Evolutionary conservation across 2,888 invertebrate species (phyloP).

Genomic region (Argyra leucocephala): DNA sequence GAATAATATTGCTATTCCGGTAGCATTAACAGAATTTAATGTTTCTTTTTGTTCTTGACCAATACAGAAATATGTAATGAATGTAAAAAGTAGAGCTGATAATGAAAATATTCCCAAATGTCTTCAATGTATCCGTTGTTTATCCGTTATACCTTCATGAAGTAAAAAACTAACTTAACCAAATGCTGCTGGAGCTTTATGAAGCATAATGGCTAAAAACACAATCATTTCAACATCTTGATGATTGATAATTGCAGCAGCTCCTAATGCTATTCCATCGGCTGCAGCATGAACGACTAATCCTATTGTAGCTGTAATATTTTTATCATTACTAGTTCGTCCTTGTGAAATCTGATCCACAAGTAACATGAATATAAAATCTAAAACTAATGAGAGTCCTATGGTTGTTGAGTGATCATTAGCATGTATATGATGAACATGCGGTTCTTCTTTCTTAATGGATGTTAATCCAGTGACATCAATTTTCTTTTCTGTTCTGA

Average conservation of each 20-base stretch:
- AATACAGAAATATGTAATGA: constrained; percentile 87
- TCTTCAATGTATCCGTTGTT: constrained; percentile 68
- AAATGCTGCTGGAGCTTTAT: constrained; percentile 98
- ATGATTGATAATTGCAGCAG: constrained; percentile 92
- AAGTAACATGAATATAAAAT: constrained; percentile 95
- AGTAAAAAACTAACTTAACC: constrained; percentile 94
- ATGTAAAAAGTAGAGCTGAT: constrained; percentile 80
- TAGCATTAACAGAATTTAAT: constrained; percentile 79
- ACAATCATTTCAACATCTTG: constrained; percentile 95
- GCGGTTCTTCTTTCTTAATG: constrained; percentile 41
- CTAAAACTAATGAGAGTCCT: constrained; percentile 81
- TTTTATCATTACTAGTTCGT: constrained; percentile 54
- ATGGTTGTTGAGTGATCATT: constrained; percentile 49
- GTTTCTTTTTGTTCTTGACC: constrained; percentile 89
- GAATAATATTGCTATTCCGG: constrained; percentile 95
- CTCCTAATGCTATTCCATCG: constrained; percentile 95
- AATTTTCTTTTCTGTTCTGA: neutral
- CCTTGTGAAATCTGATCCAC: constrained; percentile 72
- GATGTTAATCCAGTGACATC: neutral
- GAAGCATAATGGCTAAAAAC: constrained; percentile 96
- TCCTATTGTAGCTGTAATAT: constrained; percentile 90
- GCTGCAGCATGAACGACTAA: constrained; percentile 98
- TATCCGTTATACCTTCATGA: constrained; percentile 87
- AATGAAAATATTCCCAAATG: constrained; percentile 87
- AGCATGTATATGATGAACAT: constrained; percentile 17